Base-by-base conservation (phyloP, 2,888 invertebrate genomes). In the Incurvaria masculella region DNA sequence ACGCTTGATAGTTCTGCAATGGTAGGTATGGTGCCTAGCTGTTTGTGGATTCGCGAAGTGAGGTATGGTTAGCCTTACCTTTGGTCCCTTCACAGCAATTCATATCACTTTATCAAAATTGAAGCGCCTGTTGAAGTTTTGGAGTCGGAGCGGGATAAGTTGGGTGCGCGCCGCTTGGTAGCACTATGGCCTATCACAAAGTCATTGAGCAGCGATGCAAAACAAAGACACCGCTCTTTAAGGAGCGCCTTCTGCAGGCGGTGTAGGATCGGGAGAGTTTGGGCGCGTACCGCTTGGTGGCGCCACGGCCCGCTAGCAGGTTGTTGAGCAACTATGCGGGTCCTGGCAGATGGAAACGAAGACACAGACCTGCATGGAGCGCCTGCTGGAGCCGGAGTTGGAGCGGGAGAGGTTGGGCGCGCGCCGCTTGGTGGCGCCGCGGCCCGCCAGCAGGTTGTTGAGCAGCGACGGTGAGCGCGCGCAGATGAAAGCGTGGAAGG, bases 401-500 rank as follows among this genome's bases (percentile, higher is more conserved):
- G 94, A 94, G 58, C 94, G 84, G 20, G 94, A 94, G 47, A 95
- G 79, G 71, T 92, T 85, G n/a, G 94, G 93, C 14, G 94, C 91
- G 50, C 94, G 81, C 45, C 94, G 84, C 68, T 94, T 94, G 51
- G 94, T 94, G 50, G 94, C 94, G 40, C 94, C 94, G 54, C 94
- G 84, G 46, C 93, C 94, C 39, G 94, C 93, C 61, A 95, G 81
- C 63, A 95, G 79, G 74, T 95, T 95, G 81, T 94, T 94, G 56
- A 95, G 84, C 60, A 94, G 79, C 49, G 94, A 94, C 38, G 97
- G 97, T 62, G 94, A 94, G 55, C 97, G 87, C 50, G 97, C 96
- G 72, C 96, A 96, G 60, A 97, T 96, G 72, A 96, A 94, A 57
- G 97, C 97, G 74, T 97, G 97, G 81, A 97, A 95, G 56, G 96